phyloP scores from a whole-genome alignment of 2,113 vertebrate genomes.

The Melanotaenia duboulayi region DNA sequence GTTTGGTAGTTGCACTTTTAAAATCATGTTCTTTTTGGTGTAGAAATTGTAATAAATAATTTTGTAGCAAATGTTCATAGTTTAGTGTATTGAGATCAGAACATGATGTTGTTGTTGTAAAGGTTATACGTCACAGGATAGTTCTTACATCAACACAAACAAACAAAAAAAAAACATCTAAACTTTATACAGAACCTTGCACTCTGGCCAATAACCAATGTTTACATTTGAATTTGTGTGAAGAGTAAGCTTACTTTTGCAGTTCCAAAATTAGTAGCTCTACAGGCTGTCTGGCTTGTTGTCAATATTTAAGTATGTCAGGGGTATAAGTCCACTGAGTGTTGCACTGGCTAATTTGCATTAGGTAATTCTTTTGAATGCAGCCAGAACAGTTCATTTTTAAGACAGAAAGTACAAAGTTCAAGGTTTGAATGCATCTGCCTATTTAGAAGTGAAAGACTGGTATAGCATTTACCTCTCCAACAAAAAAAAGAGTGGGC shows the following conservation, averaged over 20 bases:
- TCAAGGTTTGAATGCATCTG: background rate
- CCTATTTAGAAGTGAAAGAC: background rate
- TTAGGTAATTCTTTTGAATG: background rate
- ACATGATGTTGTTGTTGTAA: too few relatives aligned
- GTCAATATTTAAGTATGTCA: slow-evolving; percentile 39
- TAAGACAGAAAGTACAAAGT: background rate
- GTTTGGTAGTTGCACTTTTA: too few relatives aligned
- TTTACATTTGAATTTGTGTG: background rate
- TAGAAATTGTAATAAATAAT: too few relatives aligned
- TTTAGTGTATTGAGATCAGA: too few relatives aligned
- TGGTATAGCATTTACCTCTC: background rate
- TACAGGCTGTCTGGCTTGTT: slow-evolving; percentile 6
- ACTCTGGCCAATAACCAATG: too few relatives aligned
- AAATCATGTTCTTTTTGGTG: too few relatives aligned
- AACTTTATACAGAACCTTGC: background rate
- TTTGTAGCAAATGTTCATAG: too few relatives aligned
- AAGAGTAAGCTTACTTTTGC: slow-evolving; percentile 1
- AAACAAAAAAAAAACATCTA: too few relatives aligned
- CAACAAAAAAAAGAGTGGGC: too few relatives aligned
- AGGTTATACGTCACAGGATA: too few relatives aligned
- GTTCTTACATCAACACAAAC: too few relatives aligned
- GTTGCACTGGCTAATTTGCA: slow-evolving; percentile 3
- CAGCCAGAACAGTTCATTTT: slow-evolving; percentile 7
- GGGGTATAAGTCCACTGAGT: slow-evolving; percentile 19
- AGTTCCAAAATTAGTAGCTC: slow-evolving; percentile 20